Percentiles rank a stretch among this genome's conserved stretches.
phyloP scores from a whole-genome alignment of 2,888 invertebrate species.

The Tipula lateralis region DNA sequence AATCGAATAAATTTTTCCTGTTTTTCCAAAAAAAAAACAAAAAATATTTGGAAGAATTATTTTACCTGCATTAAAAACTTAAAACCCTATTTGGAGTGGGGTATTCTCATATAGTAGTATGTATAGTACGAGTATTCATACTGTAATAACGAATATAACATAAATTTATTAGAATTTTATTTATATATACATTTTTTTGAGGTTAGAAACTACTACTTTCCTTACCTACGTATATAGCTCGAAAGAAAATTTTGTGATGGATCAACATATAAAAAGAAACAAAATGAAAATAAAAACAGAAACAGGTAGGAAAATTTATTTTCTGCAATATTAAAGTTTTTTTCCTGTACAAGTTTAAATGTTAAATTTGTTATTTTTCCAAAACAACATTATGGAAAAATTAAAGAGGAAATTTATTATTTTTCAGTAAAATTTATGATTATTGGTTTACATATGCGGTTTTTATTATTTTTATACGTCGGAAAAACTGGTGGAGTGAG shows the following conservation, averaged over 20 bases:
- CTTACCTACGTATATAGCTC: not conserved
- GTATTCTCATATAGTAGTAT: not conserved
- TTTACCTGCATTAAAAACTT: constrained; percentile 24
- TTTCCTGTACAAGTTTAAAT: not conserved
- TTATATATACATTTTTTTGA: not conserved
- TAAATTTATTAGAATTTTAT: constrained; percentile 3
- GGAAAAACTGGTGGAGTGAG: not conserved
- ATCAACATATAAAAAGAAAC: not conserved
- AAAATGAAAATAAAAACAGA: not conserved
- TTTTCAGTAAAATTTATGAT: constrained; percentile 1
- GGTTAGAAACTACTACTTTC: not conserved
- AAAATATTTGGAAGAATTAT: not conserved
- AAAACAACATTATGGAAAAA: constrained; percentile 14
- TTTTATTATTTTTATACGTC: not conserved
- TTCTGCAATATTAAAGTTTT: constrained; percentile 20
- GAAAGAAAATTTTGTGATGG: not conserved
- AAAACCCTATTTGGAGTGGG: not conserved
- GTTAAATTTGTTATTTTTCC: constrained; percentile 3
- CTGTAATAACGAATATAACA: not conserved
- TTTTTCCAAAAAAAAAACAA: not conserved
- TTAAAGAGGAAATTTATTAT: constrained; percentile 11
- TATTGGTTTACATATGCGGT: constrained; percentile 19
- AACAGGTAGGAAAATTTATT: constrained; percentile 9
- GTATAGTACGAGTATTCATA: not conserved
- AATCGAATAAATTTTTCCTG: not conserved